These are phyloP conservation scores for Nasonia oneida DNA, from an alignment of 2,888 invertebrate species.

Conservation along the genomic window DNA sequence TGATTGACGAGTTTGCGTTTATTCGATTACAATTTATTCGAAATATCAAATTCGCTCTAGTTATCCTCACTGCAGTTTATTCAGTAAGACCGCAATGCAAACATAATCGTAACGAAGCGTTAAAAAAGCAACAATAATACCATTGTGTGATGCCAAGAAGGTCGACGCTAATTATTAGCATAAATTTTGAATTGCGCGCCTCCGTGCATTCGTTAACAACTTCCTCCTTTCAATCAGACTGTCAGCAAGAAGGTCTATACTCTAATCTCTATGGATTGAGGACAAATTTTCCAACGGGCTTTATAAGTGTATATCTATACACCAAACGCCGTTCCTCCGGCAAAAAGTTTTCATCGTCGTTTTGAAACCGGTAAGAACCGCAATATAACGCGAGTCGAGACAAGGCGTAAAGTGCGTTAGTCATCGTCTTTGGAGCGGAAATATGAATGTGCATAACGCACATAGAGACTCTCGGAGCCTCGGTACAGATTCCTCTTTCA, in stretches of 20 bases:
- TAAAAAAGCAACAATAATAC: background rate
- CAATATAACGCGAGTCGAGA: background rate
- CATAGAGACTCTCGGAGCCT: background rate
- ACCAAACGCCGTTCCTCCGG: too few relatives aligned
- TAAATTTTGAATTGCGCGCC: background rate
- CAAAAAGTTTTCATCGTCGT: too few relatives aligned
- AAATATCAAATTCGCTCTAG: too few relatives aligned
- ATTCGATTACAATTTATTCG: too few relatives aligned
- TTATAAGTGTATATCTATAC: too few relatives aligned
- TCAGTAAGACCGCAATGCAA: too few relatives aligned
- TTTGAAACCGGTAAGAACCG: background rate
- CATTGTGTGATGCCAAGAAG: background rate
- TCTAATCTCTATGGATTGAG: background rate
- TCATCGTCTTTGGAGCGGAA: background rate
- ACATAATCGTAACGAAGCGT: background rate
- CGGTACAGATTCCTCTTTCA: background rate
- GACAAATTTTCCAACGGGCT: background rate
- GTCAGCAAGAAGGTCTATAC: background rate
- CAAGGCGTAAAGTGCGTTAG: background rate
- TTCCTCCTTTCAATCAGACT: background rate
- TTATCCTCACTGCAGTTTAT: too few relatives aligned
- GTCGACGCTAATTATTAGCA: background rate
- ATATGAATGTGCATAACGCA: background rate
- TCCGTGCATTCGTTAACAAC: background rate
- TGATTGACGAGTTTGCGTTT: too few relatives aligned